Conservation (phyloP, 2,113 vertebrate genomes). For the Charadrius vociferus region DNA sequence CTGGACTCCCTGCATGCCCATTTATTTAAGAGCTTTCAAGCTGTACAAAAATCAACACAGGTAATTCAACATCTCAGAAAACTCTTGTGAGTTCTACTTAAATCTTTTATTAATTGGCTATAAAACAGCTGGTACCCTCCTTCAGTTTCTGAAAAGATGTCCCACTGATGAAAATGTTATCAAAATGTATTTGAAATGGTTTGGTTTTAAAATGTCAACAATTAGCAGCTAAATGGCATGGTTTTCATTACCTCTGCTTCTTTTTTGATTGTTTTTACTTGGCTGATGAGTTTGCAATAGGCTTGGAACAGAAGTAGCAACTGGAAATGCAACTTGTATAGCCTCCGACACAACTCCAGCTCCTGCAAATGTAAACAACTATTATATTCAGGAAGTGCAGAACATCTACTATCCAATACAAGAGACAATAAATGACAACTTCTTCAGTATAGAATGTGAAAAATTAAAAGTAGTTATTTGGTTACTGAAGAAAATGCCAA, state of each 20-base stretch:
- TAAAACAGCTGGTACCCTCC: neutral
- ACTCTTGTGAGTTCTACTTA: neutral
- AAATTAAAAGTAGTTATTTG: slow-evolving; percentile 51
- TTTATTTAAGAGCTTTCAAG: neutral
- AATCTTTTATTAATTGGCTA: neutral
- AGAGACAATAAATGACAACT: slow-evolving; percentile 20
- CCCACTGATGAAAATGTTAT: neutral
- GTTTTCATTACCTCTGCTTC: slow-evolving; percentile 88
- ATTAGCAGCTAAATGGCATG: neutral
- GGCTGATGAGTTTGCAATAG: slow-evolving; percentile 95
- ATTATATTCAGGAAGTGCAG: neutral
- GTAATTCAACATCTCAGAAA: neutral
- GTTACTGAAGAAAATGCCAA: slow-evolving; percentile 57
- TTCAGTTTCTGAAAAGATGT: slow-evolving; percentile 13
- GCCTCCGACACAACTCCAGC: slow-evolving; percentile 93
- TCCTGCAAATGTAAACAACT: slow-evolving; percentile 78
- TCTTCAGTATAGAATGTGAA: slow-evolving; percentile 23
- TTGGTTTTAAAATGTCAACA: slow-evolving; percentile 33
- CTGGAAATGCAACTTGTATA: slow-evolving; percentile 98
- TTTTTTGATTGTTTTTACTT: slow-evolving; percentile 92
- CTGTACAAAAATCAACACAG: slow-evolving; percentile 12
- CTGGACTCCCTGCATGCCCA: neutral
- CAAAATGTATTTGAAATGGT: neutral
- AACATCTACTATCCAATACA: neutral
- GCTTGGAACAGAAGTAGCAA: slow-evolving; percentile 97